Base-by-base conservation (phyloP, 2,888 invertebrate species). In the Brachynemurus nebulosus region DNA sequence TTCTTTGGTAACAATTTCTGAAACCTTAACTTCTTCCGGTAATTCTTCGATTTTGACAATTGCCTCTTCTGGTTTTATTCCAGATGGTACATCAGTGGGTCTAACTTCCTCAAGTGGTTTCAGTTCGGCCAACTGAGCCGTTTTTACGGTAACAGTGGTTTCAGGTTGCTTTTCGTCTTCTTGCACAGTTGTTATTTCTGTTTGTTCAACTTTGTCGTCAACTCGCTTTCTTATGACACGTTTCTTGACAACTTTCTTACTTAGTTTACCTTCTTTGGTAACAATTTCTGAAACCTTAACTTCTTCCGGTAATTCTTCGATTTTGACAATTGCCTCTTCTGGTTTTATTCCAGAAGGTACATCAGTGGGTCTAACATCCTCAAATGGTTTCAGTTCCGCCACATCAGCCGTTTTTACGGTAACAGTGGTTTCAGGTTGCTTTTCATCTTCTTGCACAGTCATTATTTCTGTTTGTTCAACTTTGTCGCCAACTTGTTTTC, bases 171-270 rank as follows among this genome's bases (percentile, higher is more conserved):
- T 56, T 8, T 53, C 57, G 19, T 59, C 59, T 48, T 60, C 59
- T 45, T 60, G 55, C 5, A 58, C 52, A 0, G 58, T 61, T 3
- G 53, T 44, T 23, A 62, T 59, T 52, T 62, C 58, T 8, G 64
- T 54, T 14, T 52, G 54, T 53, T 61, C 62, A 48, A 58, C 57
- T 53, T 60, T 61, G 37, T 56, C 48, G 48, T 58, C 62, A 36
- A 61, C 54, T 2, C 62, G 57, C 51, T 69, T 69, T 49, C 67
- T 69, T n/a, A 71, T 68, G 2, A 64, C 56, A 45, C 65, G 63
- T n/a, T 66, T 69, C 47, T 61, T 67, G 3, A 65, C 49, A 21
- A 64, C 59, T 57, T 45, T 66, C 59, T 56, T 65, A 57, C 48
- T 66, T 47, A 41, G 51, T 56, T 63, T 55, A 43, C 55, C 54